phyloP scores from a whole-genome alignment of 2,797 vertebrate species.

The Gallinago solitaria region DNA sequence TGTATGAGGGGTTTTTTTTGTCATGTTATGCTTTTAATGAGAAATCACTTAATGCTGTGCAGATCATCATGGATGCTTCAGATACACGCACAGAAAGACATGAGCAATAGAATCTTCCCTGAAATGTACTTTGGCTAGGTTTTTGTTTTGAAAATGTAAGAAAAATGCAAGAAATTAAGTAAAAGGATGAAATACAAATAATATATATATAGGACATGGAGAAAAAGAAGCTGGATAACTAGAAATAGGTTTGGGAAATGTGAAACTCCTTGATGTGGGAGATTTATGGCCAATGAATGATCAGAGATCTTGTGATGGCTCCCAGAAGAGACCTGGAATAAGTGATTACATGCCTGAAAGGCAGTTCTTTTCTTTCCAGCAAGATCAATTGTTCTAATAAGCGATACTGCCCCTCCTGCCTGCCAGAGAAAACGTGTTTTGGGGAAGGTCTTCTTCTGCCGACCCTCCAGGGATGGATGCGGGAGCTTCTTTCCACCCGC shows the following conservation, averaged over 20 bases:
- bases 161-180: neutral
- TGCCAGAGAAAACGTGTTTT: neutral
- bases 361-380: neutral
- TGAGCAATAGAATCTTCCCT: neutral
- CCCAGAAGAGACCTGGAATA: neutral
- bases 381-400: accelerated
- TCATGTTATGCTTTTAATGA: neutral
- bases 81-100: neutral
- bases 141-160: neutral
- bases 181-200: neutral
- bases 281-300: neutral
- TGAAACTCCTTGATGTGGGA: neutral
- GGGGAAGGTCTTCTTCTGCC: accelerated
- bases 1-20: neutral
- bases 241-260: neutral
- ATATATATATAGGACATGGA: too few species aligned
- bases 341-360: too few species aligned
- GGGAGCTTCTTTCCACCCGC: neutral
- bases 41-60: neutral
- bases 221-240: neutral
- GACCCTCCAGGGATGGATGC: neutral
- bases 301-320: neutral
- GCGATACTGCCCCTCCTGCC: neutral
- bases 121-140: neutral
- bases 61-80: neutral